Base-by-base conservation (phyloP, 2,888 invertebrate species). In the Synanthedon tipuliformis region DNA sequence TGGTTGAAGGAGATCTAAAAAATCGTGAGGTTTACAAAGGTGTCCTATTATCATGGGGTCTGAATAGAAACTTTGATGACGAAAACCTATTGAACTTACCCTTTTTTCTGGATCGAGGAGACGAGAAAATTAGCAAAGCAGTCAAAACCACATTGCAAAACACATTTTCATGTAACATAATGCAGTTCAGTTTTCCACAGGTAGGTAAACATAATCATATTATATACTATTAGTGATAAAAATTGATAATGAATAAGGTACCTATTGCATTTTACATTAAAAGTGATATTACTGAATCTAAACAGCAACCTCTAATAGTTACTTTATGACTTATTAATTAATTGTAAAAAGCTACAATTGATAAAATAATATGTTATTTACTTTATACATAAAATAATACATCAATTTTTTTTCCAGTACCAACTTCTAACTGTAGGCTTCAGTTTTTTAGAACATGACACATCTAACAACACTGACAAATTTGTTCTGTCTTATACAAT, bases 101-200 rank as follows among this genome's bases (percentile, higher is more conserved):
- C 4, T 81, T 81, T 57, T 71, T 88, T 73, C 59, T 89, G 13
- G 88, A 88, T 52, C 66, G 73, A 57, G 89, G 89, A 1, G 79
- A 81, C 49, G 72, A 75, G 53, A 81, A 61, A 58, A 59, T 83
- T 18, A 77, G 76, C 0, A 61, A 64, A 4, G 64, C 75, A 56
- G 84, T 88, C 0, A 83, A 80, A 58, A 55, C 66, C 15, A 69
- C 73, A 0, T 56, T 88, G 52, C 78, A 78, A 53, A 77, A 64
- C 40, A 62, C 86, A 52, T 89, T 88, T 78, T 88, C 89, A 59
- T 87, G 88, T 55, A 78, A 73, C 53, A 82, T 89, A 13, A 75
- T 70, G 56, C 82, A 77, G 16, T 77, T 75, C 54, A 60, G 52
- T 63, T 85, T 88, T 62, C 77, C 79, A 50, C 84, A 88, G 80